Evolutionary conservation across 2,888 invertebrate genomes (phyloP).

Genomic region (Eudasyphora cyanicolor): DNA sequence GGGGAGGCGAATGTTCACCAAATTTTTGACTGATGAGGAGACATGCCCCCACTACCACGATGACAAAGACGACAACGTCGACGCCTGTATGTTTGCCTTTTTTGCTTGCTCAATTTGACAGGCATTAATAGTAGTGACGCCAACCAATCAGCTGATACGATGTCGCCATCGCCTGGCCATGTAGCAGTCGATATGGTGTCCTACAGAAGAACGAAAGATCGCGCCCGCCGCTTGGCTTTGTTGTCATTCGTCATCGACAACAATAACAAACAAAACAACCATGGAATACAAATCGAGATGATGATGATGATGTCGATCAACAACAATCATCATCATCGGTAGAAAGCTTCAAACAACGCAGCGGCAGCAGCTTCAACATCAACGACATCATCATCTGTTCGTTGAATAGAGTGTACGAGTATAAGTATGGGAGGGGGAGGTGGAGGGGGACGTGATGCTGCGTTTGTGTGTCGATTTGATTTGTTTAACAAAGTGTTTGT

Average conservation of each 20-base stretch:
- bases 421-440: background rate
- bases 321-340: slow-evolving; percentile 25
- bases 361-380: background rate
- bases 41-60: background rate
- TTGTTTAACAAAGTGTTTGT: background rate
- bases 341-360: slow-evolving; percentile 2
- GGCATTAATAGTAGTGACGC: too few species aligned
- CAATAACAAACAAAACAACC: slow-evolving; percentile 42
- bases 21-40: background rate
- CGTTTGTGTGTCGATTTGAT: background rate
- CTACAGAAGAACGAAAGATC: background rate
- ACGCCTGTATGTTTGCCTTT: slow-evolving; percentile 49
- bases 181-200: slow-evolving; percentile 44
- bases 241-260: slow-evolving; percentile 54
- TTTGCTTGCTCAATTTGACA: slow-evolving; percentile 18
- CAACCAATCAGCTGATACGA: slow-evolving; percentile 26
- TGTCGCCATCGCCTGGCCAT: slow-evolving; percentile 34
- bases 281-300: too few species aligned
- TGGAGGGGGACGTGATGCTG: background rate
- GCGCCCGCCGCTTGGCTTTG: slow-evolving; percentile 18
- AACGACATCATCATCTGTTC: background rate
- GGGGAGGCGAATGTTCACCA: background rate
- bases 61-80: background rate
- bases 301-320: too few species aligned
- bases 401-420: too few species aligned